These are phyloP conservation scores for Poeciliopsis gracilis DNA, from an alignment of 2,797 vertebrate genomes.

Conservation along the genomic window DNA sequence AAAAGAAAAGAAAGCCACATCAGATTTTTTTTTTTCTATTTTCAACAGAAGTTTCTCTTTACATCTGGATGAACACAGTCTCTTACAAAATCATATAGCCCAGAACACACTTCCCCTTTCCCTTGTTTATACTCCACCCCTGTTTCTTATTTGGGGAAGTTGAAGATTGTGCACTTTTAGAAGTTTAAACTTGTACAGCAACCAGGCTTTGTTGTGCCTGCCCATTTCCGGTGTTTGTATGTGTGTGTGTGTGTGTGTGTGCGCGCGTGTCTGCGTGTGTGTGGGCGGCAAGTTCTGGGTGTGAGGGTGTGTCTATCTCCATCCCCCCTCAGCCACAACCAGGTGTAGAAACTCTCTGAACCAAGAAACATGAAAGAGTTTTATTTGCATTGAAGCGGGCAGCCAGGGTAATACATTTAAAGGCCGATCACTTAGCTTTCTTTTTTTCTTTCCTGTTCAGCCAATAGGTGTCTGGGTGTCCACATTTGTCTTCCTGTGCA, in stretches of 20 bases:
- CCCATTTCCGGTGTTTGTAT: conserved; percentile 59
- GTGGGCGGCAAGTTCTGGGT: conserved; percentile 54
- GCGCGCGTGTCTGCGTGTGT: conserved; percentile 30
- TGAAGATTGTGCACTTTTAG: conserved; percentile 58
- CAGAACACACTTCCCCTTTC: conserved; percentile 45
- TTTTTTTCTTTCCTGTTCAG: conserved; percentile 73
- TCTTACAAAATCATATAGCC: conserved; percentile 48
- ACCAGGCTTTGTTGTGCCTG: conserved; percentile 53
- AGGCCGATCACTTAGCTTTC: conserved; percentile 60
- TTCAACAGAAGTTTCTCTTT: conserved; percentile 23
- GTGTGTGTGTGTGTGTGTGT: conserved; percentile 16
- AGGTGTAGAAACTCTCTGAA: conserved; percentile 81
- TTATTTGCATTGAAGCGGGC: conserved; percentile 64
- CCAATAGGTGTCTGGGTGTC: conserved; percentile 66
- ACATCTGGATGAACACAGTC: conserved; percentile 46
- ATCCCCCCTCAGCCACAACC: conserved; percentile 64
- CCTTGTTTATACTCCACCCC: conserved; percentile 43
- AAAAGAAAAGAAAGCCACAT: background rate
- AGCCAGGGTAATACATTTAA: conserved; percentile 68
- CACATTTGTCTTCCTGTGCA: conserved; percentile 42
- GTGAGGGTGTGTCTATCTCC: conserved; percentile 67
- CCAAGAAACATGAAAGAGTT: conserved; percentile 73
- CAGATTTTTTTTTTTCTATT: conserved; percentile 15
- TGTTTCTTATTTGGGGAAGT: conserved; percentile 66
- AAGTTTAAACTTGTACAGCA: conserved; percentile 47